phyloP scores from a whole-genome alignment of 2,888 invertebrate genomes.

The Hirtodrosophila alboralis region DNA sequence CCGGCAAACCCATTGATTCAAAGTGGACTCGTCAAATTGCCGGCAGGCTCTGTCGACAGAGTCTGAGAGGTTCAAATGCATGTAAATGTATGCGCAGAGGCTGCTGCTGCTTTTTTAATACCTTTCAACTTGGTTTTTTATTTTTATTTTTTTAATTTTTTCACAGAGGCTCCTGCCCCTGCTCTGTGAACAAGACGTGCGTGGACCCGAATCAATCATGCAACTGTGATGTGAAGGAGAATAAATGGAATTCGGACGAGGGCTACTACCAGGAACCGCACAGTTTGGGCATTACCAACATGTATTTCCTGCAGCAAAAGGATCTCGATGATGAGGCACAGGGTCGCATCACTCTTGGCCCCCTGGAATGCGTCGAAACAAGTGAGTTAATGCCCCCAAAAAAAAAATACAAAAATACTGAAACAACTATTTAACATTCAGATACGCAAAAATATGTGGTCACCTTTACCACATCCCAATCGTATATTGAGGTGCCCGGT shows the following conservation, averaged over 20 bases:
- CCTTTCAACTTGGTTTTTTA: slow-evolving; percentile 58
- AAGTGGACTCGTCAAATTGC: slow-evolving; percentile 64
- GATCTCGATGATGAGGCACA: slow-evolving; percentile 92
- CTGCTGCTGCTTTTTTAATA: slow-evolving; percentile 48
- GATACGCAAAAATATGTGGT: slow-evolving; percentile 97
- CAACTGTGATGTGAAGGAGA: slow-evolving; percentile 95
- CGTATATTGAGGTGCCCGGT: slow-evolving; percentile 96
- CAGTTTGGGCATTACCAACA: slow-evolving; percentile 94
- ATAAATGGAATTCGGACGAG: slow-evolving; percentile 95
- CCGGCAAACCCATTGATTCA: slow-evolving; percentile 21
- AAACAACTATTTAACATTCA: slow-evolving; percentile 72
- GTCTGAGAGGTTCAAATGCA: slow-evolving; percentile 52
- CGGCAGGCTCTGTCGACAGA: slow-evolving; percentile 51
- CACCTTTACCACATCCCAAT: slow-evolving; percentile 96
- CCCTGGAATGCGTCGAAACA: slow-evolving; percentile 96
- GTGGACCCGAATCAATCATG: slow-evolving; percentile 92
- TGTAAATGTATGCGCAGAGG: slow-evolving; percentile 68
- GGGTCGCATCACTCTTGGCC: slow-evolving; percentile 94
- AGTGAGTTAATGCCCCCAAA: slow-evolving; percentile 86
- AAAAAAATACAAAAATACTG: not conserved
- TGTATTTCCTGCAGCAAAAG: slow-evolving; percentile 95
- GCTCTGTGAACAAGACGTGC: slow-evolving; percentile 92
- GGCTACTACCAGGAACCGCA: slow-evolving; percentile 92
- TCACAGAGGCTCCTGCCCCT: slow-evolving; percentile 89
- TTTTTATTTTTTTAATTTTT: too few species aligned